Evolutionary conservation across 2,113 vertebrate genomes (phyloP).

Genomic region (Cettia cetti): DNA sequence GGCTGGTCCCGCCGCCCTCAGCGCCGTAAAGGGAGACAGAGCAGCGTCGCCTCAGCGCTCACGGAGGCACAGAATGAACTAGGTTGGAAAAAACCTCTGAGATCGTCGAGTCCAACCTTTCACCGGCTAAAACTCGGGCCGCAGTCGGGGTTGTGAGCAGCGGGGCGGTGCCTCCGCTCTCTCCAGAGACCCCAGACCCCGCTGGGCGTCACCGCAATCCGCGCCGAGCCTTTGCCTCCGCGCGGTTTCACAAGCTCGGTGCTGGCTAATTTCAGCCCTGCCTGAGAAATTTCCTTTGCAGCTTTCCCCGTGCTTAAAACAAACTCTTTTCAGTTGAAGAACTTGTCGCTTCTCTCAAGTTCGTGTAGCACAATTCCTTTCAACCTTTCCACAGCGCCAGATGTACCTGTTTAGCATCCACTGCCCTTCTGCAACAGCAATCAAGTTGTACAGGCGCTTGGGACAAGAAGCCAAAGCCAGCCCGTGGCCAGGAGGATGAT

Average conservation of each 20-base stretch:
- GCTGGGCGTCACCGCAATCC: neutral
- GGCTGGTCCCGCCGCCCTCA: fast-evolving
- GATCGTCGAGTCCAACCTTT: no score
- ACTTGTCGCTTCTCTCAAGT: neutral
- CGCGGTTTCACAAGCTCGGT: neutral
- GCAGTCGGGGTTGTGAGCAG: neutral
- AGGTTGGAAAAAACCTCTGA: neutral
- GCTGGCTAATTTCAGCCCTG: neutral
- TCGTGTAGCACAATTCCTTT: neutral
- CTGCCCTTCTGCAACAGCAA: fast-evolving
- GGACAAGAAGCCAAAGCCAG: neutral
- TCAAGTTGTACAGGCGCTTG: fast-evolving
- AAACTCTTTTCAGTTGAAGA: neutral
- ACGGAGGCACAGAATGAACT: no score
- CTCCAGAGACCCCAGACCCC: neutral
- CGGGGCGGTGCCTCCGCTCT: no score
- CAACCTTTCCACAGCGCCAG: neutral
- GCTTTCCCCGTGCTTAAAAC: neutral
- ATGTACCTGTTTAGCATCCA: neutral
- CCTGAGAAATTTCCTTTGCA: neutral
- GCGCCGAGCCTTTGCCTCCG: no score
- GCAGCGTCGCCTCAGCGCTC: fast-evolving
- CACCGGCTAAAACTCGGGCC: no score
- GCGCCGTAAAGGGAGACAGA: fast-evolving
- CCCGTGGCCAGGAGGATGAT: neutral